phyloP scores from a whole-genome alignment of 2,888 invertebrate genomes.

The Hedya salicella region DNA sequence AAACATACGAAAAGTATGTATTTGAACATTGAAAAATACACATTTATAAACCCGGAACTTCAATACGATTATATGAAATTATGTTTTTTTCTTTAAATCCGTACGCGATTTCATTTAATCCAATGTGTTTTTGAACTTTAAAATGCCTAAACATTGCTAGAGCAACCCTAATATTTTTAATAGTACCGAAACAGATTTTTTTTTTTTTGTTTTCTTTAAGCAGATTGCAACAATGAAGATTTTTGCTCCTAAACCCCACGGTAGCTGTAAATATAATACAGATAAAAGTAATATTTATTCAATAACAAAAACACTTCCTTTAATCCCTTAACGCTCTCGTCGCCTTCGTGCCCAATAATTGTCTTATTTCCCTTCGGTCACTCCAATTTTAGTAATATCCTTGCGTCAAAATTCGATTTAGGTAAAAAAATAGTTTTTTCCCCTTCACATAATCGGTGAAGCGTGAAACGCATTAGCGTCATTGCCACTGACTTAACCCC shows the following conservation, averaged over 20 bases:
- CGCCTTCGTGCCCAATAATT: conserved; percentile 73
- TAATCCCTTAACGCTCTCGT: conserved; percentile 69
- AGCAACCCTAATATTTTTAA: too few relatives aligned
- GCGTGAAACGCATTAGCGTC: conserved; percentile 73
- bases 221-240: too few relatives aligned
- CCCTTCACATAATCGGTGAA: conserved; percentile 63
- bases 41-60: too few relatives aligned
- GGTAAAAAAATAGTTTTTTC: conserved; percentile 68
- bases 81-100: too few relatives aligned
- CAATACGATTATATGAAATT: too few relatives aligned
- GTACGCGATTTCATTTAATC: too few relatives aligned
- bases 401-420: conserved; percentile 76
- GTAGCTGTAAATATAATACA: too few relatives aligned
- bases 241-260: too few relatives aligned
- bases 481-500: conserved; percentile 58
- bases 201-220: too few relatives aligned
- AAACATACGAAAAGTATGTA: not conserved
- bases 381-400: conserved; percentile 76
- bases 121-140: too few relatives aligned
- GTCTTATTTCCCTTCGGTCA: conserved; percentile 73
- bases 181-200: too few relatives aligned
- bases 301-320: conserved; percentile 58
- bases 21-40: too few relatives aligned
- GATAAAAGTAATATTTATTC: conserved; percentile 50
- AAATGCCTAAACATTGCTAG: not conserved